Base-by-base conservation (phyloP, 2,797 vertebrate genomes). In the Chromis chromis region DNA sequence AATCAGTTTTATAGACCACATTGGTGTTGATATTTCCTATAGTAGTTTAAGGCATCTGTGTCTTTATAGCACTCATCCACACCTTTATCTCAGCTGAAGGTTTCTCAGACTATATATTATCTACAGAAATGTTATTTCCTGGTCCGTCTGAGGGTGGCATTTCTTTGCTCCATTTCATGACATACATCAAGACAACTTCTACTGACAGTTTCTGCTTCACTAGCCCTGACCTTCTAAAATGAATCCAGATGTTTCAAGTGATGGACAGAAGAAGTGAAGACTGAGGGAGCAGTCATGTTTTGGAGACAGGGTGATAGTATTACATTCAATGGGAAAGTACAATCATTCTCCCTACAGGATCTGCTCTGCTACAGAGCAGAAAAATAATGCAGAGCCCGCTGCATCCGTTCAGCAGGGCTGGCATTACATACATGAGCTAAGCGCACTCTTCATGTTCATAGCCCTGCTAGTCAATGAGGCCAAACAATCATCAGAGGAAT, bases 161-260 rank as follows among this genome's bases (percentile, higher is more conserved):
- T 93, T 92, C 84, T 84, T 81, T 85, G 82, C 85, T 88, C 82
- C 64, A 76, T 85, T 83, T 86, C 76, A 79, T 88, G 88, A 89
- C 84, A 86, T 70, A 76, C 81, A 87, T 91, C 84, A 85, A 90
- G 82, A 79, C 85, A 79, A 79, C 78, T 81, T 85, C 81, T 85
- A 74, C 88, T 83, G 88, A 86, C 90, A 87, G 77, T 76, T 83
- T 89, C 77, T 78, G 81, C 84, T 68, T 83, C 74, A 61, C 76
- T 81, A 28, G 85, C 70, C 44, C 74, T 90, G 93, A 92, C 91
- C 89, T 93, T 93, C 85, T 86, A 88, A 91, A 93, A 89, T 67
- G 74, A 90, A 90, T 89, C 91, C 91, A 89, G 89, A 93, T 90
- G 89, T 91, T 92, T 88, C 81, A 77, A 84, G 81, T 89, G 91